Base-by-base conservation (phyloP, 1,140 invertebrate genomes). In the Halesus radiatus region DNA sequence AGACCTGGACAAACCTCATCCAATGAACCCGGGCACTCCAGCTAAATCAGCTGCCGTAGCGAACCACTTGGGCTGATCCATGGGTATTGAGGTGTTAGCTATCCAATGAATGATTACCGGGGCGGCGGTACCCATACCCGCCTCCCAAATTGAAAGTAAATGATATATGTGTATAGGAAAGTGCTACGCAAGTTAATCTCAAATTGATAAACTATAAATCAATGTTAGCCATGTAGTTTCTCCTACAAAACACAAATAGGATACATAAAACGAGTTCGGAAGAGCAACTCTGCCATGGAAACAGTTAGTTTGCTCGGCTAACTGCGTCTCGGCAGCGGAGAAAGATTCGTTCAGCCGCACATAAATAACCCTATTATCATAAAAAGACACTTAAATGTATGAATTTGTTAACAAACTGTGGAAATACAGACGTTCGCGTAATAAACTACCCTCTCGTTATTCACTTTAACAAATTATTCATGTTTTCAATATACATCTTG, bases 361-460 rank as follows among this genome's bases (percentile, higher is more conserved):
- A 82, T 82, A 78, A 82, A 82, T 82, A 76, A 77, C 75, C 62
- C 74, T 26, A 82, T 82, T 82, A 82, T 82, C 81, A 82, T 82
- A 82, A 82, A 82, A 82, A 82, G 77, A 62, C 78, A 82, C 81
- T 82, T 79, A 82, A 79, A 76, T 78, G 50, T 78, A 78, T 78
- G 76, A 70, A 78, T 18, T 78, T 68, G 76, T 70, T 68, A 78
- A 70, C 56, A 68, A 78, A 78, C 70, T 70, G 64, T 16, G 60
- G 37, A 62, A 68, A 78, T 78, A 70, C 64, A 53, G 62, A 77
- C 60, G 74, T 76, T 74, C 15, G 74, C 20, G 10, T 60, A 60
- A 60, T 76, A 72, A 50, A 50, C 16, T n/a, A 7, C 62, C 62
- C 62, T 32, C 62, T 29, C 16, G 7, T 13, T 20, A 66, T 66